Evolutionary conservation across 2,888 invertebrate genomes (phyloP), one percentile per base, ranked within the genome.

Genomic region (Andrena bicolor): DNA sequence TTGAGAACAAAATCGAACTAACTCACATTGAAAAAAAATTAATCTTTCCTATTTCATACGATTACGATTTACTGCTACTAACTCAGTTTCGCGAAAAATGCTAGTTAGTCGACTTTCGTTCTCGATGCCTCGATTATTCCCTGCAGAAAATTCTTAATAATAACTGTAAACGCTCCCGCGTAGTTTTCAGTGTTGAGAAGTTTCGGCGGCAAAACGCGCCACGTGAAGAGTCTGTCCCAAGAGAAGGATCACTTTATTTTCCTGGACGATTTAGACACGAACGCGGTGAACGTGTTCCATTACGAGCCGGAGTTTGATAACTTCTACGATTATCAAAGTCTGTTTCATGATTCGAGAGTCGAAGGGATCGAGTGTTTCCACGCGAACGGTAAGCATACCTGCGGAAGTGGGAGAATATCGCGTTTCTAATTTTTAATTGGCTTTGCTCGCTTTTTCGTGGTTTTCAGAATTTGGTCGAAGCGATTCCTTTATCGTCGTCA

Each of bases 251-350:
- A 75, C 23, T 93, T 93, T 71, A 51, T 93, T 30, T 64, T 93
- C 20, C 56, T 92, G 23, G 92, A 91, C 58, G 90, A 92, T 83
- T 80, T 81, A 5, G 77, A 83, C 63, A 90, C 88, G 0, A 89
- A 89, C n/a, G 88, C 89, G 1, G 78, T 92, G 7, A 86, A 90
- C 51, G 89, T 93, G 41, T 92, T 87, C 66, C 63, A 76, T 35
- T 92, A 92, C 72, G 71, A 90, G 13, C 23, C 35, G 0, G 28
- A 78, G 23, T 84, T 35, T 68, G 88, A 90, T 28, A 91, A 90
- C 68, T 93, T 91, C 81, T 70, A 90, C 56, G 76, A 76, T 26
- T 91, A 92, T 81, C 93, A 93, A 82, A 92, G 83, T 68, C 86
- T 93, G 0, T 90, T 89, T 76, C 83, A 89, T 32, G 83, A 87